Evolutionary conservation across 2,113 vertebrate species (phyloP).

Genomic region (Zosterops pallidus): DNA sequence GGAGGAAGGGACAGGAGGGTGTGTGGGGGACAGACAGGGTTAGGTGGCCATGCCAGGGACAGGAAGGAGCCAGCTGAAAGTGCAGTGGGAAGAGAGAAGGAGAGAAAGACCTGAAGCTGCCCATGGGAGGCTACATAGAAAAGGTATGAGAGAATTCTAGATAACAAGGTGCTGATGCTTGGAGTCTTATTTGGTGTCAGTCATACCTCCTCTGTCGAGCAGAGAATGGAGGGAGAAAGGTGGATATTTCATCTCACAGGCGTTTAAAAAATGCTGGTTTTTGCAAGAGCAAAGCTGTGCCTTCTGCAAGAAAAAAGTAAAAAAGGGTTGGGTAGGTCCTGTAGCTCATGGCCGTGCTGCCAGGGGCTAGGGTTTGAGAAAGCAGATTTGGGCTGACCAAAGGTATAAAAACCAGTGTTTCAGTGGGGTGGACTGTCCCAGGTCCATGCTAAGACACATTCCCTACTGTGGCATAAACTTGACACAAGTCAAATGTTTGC

Average conservation of each 20-base stretch:
- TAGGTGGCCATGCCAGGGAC: not conserved
- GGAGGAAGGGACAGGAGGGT: not conserved
- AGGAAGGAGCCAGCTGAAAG: not conserved
- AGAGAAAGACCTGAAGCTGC: not conserved
- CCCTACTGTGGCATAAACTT: not conserved
- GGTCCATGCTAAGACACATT: accelerated
- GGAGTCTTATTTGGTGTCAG: not conserved
- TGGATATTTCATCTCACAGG: not conserved
- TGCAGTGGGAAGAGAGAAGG: not conserved
- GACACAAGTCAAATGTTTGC: not conserved
- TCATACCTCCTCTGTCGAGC: not conserved
- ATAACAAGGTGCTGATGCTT: not conserved
- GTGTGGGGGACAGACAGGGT: not conserved
- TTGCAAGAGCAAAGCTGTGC: not conserved
- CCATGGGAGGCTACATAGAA: not conserved
- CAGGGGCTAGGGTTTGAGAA: not conserved
- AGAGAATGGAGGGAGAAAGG: not conserved
- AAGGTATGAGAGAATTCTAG: not conserved
- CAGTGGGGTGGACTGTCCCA: not conserved
- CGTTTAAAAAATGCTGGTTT: not conserved
- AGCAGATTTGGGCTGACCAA: not conserved
- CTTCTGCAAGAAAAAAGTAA: not conserved
- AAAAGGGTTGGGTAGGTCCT: not conserved
- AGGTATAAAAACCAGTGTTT: accelerated
- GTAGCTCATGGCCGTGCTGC: accelerated